These are phyloP conservation scores for Barypeithes pellucidus DNA, from an alignment of 2,888 invertebrate genomes.

Conservation along the genomic window DNA sequence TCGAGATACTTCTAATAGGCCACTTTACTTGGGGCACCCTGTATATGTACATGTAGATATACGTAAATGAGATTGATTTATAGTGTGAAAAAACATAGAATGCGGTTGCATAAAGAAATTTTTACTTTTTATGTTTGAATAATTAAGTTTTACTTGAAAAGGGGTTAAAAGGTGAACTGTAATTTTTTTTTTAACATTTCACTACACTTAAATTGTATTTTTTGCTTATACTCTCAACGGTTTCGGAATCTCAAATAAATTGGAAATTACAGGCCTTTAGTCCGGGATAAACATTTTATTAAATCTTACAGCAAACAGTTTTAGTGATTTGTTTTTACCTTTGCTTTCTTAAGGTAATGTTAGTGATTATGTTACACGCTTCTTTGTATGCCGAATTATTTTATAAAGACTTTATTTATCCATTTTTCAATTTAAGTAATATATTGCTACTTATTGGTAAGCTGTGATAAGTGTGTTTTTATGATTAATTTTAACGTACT, in stretches of 20 bases:
- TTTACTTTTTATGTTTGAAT: background rate
- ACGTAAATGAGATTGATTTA: constrained; percentile 1
- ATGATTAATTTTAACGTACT: too few relatives aligned
- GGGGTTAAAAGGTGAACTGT: too few relatives aligned
- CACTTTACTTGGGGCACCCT: too few relatives aligned
- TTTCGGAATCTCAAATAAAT: too few relatives aligned
- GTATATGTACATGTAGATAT: constrained; percentile 16
- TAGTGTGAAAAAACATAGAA: constrained; percentile 1
- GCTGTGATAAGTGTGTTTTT: background rate
- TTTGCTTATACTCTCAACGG: too few relatives aligned
- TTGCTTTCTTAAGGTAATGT: background rate
- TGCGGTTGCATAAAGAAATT: background rate
- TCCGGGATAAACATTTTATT: too few relatives aligned
- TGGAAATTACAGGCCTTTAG: too few relatives aligned
- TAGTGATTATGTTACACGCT: constrained; percentile 9
- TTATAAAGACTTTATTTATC: constrained; percentile 9
- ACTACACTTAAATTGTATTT: too few relatives aligned
- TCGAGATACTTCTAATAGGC: too few relatives aligned
- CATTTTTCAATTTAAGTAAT: constrained; percentile 10
- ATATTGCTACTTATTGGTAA: constrained; percentile 21
- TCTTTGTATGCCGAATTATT: constrained; percentile 9
- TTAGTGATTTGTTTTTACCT: background rate
- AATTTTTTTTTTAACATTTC: too few relatives aligned
- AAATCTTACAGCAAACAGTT: too few relatives aligned
- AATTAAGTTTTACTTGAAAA: background rate